These are phyloP conservation scores for Corticium candelabrum DNA, from an alignment of 37 sponge, comb jelly and placozoan species.

Conservation along the genomic window DNA sequence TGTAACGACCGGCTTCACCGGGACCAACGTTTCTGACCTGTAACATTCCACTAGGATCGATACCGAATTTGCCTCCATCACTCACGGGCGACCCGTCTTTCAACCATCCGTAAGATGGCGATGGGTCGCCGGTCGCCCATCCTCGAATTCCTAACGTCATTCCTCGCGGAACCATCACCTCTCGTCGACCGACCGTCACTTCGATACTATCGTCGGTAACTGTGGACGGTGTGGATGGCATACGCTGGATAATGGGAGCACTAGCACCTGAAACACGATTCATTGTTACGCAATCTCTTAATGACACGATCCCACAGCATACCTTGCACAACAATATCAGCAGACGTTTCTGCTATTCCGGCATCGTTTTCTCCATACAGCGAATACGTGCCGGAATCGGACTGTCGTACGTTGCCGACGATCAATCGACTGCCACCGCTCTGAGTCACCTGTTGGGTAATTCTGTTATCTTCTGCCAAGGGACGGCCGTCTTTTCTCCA, in stretches of 20 bases:
- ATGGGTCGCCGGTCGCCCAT: neutral
- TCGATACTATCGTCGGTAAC: neutral
- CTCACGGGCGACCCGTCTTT: neutral
- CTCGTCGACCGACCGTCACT: neutral
- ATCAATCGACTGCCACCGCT: neutral
- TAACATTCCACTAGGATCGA: neutral
- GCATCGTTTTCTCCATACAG: neutral
- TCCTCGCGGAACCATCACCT: neutral
- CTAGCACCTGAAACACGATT: neutral
- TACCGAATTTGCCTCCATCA: neutral
- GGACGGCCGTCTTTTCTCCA: neutral
- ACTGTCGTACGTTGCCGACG: neutral
- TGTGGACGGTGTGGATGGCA: neutral
- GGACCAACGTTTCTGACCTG: neutral
- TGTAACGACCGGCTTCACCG: neutral
- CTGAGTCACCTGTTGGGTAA: neutral
- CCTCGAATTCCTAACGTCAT: neutral
- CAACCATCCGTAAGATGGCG: neutral
- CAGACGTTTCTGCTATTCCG: neutral
- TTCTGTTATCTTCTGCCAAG: neutral
- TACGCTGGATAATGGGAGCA: neutral
- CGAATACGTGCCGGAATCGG: neutral
- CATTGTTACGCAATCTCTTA: too few relatives aligned
- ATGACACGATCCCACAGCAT: too few relatives aligned
- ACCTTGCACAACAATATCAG: neutral